Evolutionary conservation across 2,113 vertebrate genomes (phyloP).

Genomic region (Lophochroa leadbeateri): DNA sequence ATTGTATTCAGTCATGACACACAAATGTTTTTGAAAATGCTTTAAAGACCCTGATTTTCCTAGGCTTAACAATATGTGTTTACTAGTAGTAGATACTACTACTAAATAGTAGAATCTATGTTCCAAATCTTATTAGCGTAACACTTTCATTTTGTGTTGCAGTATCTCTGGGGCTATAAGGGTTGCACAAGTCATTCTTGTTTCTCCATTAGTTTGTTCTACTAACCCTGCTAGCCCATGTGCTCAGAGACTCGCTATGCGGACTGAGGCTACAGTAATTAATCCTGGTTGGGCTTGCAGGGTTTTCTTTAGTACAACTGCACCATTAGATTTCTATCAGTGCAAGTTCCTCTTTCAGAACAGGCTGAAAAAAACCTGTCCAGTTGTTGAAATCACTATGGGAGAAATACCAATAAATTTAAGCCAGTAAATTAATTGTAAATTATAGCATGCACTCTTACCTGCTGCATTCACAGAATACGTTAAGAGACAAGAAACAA

Average conservation of each 20-base stretch:
- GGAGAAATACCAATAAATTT: background rate
- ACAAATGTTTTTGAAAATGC: background rate
- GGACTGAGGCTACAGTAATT: slow-evolving; percentile 37
- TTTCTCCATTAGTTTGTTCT: background rate
- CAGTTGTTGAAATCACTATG: background rate
- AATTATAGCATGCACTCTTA: background rate
- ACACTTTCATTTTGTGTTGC: background rate
- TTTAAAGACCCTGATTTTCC: background rate
- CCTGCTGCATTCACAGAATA: background rate
- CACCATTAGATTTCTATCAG: too few relatives aligned
- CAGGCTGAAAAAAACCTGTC: background rate
- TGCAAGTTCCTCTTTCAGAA: too few relatives aligned
- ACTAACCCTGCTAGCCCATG: background rate
- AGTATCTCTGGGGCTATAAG: background rate
- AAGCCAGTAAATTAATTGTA: background rate
- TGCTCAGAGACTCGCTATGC: rapidly evolving
- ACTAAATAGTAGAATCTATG: background rate
- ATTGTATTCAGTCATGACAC: background rate
- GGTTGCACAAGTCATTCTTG: background rate
- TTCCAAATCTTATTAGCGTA: background rate
- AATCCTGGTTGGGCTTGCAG: slow-evolving; percentile 11
- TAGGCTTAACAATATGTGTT: background rate
- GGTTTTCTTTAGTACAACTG: background rate
- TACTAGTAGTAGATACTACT: background rate
- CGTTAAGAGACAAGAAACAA: background rate